Conservation (phyloP, 2,888 invertebrate species). For the Himalopsyche anomala region DNA sequence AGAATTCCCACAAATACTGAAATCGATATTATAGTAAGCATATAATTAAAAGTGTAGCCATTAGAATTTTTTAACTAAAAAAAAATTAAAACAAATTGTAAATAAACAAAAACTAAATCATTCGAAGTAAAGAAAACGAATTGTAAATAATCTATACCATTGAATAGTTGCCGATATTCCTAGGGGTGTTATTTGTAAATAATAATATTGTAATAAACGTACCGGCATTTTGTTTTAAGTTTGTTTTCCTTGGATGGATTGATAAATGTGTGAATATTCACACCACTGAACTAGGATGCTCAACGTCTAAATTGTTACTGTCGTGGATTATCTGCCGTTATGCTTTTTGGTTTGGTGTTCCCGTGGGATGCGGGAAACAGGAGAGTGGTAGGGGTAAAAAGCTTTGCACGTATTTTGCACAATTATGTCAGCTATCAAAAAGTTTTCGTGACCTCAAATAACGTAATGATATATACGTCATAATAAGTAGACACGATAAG, state of each 20-base stretch:
- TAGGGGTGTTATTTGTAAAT: no score
- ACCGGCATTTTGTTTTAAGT: slow-evolving; percentile 63
- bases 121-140: no score
- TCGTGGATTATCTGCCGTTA: slow-evolving; percentile 59
- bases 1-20: no score
- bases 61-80: no score
- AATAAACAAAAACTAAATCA: no score
- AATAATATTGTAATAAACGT: slow-evolving; percentile 50
- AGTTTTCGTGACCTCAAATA: slow-evolving; percentile 53
- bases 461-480: background rate
- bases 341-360: slow-evolving; percentile 63
- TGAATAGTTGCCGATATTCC: no score
- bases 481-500: background rate
- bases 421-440: slow-evolving; percentile 59
- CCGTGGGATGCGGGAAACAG: slow-evolving; percentile 56
- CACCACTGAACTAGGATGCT: slow-evolving; percentile 56
- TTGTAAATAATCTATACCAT: no score
- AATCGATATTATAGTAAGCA: no score
- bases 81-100: no score
- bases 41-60: no score
- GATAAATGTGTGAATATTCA: slow-evolving; percentile 17
- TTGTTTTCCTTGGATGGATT: slow-evolving; percentile 3
- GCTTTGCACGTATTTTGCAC: slow-evolving; percentile 53
- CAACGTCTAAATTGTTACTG: slow-evolving; percentile 61
- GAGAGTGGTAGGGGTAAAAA: slow-evolving; percentile 49